Evolutionary conservation across 2,113 vertebrate genomes (phyloP).

Genomic region (Reinhardtius hippoglossoides): DNA sequence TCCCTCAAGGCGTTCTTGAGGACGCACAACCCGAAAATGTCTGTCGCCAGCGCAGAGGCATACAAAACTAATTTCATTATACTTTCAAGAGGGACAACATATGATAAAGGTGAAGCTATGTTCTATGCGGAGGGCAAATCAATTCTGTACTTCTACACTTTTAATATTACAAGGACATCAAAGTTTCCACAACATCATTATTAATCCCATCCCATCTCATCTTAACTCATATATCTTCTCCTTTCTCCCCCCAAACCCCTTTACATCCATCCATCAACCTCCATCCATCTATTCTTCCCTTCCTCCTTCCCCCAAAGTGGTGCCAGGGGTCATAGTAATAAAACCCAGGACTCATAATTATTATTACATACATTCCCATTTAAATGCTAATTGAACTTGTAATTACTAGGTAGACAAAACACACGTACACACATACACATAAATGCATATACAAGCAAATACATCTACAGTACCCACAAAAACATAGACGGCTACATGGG

Average conservation of each 20-base stretch:
- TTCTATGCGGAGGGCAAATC: no score
- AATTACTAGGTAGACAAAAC: slow-evolving; percentile 62
- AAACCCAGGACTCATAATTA: slow-evolving; percentile 61
- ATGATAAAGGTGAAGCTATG: no score
- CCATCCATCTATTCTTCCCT: slow-evolving; percentile 35
- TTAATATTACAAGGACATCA: slow-evolving; percentile 23
- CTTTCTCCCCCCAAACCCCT: slow-evolving; percentile 20
- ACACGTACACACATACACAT: slow-evolving; percentile 18
- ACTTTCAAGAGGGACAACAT: no score
- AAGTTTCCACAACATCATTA: slow-evolving; percentile 19
- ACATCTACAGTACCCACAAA: neutral
- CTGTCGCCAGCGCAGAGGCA: no score
- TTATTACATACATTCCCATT: slow-evolving; percentile 68
- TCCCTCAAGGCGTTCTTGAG: no score
- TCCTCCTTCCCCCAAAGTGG: slow-evolving; percentile 35
- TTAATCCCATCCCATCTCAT: slow-evolving; percentile 44
- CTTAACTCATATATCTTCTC: slow-evolving; percentile 38
- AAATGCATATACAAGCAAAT: neutral
- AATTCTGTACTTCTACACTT: neutral
- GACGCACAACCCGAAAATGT: no score
- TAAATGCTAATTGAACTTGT: slow-evolving; percentile 68
- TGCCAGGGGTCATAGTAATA: slow-evolving; percentile 64
- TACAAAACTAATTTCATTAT: no score
- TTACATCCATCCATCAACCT: slow-evolving; percentile 43
- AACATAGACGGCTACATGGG: neutral